Percentiles rank a stretch among this genome's conserved stretches.
Evolutionary conservation across 2,113 vertebrate genomes (phyloP).

Genomic region (Etia nguti): DNA sequence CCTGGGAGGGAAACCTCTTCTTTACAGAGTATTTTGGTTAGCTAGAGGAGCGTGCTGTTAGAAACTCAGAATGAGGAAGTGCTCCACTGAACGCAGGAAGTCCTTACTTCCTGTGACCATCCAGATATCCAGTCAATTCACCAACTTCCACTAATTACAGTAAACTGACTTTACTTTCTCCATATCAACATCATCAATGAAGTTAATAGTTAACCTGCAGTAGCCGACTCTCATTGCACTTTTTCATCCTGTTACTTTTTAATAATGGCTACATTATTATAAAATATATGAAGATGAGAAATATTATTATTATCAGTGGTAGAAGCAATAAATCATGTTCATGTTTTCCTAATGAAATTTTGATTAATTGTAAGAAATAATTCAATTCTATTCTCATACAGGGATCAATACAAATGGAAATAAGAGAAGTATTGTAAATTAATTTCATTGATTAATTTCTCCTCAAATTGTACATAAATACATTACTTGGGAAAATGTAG

Average conservation of each 20-base stretch:
- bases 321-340: background rate
- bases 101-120: background rate
- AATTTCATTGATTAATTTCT: background rate
- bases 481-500: background rate
- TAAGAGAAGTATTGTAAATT: background rate
- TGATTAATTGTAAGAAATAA: background rate
- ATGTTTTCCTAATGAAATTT: background rate
- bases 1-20: background rate
- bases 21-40: background rate
- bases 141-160: background rate
- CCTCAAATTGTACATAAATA: background rate
- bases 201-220: background rate
- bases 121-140: background rate
- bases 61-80: background rate
- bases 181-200: background rate
- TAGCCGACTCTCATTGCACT: rapidly evolving
- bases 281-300: background rate
- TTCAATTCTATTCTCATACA: background rate
- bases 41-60: rapidly evolving
- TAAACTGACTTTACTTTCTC: background rate
- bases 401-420: background rate
- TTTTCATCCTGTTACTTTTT: background rate
- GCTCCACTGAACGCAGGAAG: background rate
- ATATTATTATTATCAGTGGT: background rate
- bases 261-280: background rate